Conservation (phyloP, 2,113 vertebrate species). For the Choloepus hoffmanni region DNA sequence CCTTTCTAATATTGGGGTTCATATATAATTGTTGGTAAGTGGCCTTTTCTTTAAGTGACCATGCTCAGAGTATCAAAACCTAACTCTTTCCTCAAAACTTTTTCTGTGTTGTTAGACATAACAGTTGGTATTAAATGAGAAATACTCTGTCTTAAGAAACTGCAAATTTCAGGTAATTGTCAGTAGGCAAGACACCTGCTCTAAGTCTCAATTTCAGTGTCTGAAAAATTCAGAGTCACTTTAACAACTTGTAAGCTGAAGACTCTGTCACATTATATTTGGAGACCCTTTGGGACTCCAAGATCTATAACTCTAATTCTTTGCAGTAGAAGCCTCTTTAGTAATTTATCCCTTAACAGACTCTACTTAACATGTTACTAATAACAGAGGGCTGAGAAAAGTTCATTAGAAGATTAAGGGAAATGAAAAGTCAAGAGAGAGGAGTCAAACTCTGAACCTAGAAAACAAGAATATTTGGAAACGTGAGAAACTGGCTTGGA, state of each 20-base stretch:
- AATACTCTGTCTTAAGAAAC: slow-evolving; percentile 28
- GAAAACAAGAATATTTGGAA: not conserved
- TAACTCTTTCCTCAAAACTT: not conserved
- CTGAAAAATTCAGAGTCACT: not conserved
- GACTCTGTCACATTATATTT: not conserved
- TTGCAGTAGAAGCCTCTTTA: not conserved
- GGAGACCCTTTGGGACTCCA: not conserved
- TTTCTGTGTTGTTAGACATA: not conserved
- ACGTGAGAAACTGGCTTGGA: not conserved
- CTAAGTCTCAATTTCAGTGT: not conserved
- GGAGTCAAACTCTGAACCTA: not conserved
- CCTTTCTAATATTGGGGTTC: slow-evolving; percentile 44
- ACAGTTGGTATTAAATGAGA: not conserved
- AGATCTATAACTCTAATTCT: not conserved
- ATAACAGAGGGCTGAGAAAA: not conserved
- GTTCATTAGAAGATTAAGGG: slow-evolving; percentile 43
- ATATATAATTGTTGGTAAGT: not conserved
- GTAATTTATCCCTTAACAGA: not conserved
- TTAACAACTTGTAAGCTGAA: not conserved
- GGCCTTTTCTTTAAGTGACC: slow-evolving; percentile 18
- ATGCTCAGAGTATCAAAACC: not conserved
- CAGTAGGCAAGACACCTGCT: not conserved
- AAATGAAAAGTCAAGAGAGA: slow-evolving; percentile 19
- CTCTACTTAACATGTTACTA: not conserved
- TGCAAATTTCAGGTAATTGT: slow-evolving; percentile 13